phyloP scores from a whole-genome alignment of 2,113 vertebrate species.

The Procapra przewalskii region DNA sequence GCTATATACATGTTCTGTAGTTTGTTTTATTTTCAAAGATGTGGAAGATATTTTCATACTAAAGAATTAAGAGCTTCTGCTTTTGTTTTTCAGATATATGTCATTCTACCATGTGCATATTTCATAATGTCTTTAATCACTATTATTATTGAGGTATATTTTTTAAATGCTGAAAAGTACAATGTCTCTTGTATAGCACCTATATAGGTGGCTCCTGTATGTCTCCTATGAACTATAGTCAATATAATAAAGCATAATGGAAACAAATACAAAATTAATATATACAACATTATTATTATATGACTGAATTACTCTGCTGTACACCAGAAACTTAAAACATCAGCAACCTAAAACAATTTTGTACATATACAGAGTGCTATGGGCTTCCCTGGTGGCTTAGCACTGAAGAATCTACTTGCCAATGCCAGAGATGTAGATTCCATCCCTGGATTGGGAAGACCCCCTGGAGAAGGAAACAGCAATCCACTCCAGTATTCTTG shows the following conservation, averaged over 20 bases:
- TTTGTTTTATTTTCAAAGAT: neutral
- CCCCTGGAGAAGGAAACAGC: neutral
- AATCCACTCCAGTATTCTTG: neutral
- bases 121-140: neutral
- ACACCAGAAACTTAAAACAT: neutral
- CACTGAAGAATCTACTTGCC: neutral
- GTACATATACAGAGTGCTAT: neutral
- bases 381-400: neutral
- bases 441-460: neutral
- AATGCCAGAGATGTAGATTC: neutral
- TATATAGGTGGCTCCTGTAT: no score
- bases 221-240: neutral
- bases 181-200: neutral
- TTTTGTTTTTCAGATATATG: neutral
- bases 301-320: neutral
- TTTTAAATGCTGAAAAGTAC: neutral
- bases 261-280: neutral
- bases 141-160: neutral
- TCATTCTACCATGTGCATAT: neutral
- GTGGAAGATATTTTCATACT: neutral
- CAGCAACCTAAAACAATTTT: neutral
- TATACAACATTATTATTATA: neutral
- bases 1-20: neutral
- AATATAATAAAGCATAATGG: neutral
- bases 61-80: neutral